Evolutionary conservation across 2,888 invertebrate species (phyloP), one percentile per base, ranked within the genome.

Genomic region (Nasonovia ribisnigri): DNA sequence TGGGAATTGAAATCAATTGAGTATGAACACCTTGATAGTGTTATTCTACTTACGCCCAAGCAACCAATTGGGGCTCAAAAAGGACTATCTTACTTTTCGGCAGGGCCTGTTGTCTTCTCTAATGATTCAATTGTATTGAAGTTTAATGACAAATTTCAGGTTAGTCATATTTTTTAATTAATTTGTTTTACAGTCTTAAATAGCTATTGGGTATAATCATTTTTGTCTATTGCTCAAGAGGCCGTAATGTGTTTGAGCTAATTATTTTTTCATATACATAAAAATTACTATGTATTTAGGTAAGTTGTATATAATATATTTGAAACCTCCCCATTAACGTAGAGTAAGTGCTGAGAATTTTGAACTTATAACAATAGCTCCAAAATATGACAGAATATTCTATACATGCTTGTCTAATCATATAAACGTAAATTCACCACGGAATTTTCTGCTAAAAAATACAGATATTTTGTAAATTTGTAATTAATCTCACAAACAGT

Each of bases 1-100:
- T 93, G 93, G 93, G 60, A 46, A 42, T 90, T 93, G 57, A 60
- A 93, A 90, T 26, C 48, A 84, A 90, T 93, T n/a, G 93, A 90
- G 20, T 90, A 46, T 93, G 93, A 86, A 51, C 46, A 10, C 11
- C 26, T 13, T 5, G 20, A 1, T 10, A 24, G 8, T 26, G n/a
- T 8, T 48, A 1, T 48, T 86, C 3, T 67, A 42, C 88, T 93
- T 29, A 4, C 10, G 16, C 89, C 93, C 10, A 86, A 86, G 29
- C 42, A 84, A 1, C 3, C 13, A 54, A 94, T 94, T 54, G 54
- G 54, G 6, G 86, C 94, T 48, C 92, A 42, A 87, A n/a, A 48
- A 26, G 93, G 93, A 6, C 42, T 90, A 4, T 93, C 94, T 77
- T 94, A 90, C 48, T 90, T 90, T 84, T 84, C 90, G 20, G 51